Evolutionary conservation across 2,113 vertebrate genomes (phyloP), one percentile per base, ranked within the genome.

Genomic region (Phrynosoma platyrhinos): DNA sequence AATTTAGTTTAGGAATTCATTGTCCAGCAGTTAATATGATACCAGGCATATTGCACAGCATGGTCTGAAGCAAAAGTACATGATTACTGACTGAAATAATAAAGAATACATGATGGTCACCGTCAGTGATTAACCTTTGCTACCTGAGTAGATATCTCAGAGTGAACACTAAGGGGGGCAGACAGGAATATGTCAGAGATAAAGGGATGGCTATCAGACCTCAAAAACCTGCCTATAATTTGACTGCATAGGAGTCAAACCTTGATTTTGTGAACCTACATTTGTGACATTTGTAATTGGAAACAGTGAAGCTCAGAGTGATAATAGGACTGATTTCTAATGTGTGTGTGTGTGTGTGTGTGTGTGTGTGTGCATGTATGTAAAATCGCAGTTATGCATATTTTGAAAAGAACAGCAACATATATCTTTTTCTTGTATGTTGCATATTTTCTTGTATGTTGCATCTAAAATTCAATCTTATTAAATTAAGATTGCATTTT

Each of bases 371-470:
- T n/a, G n/a, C n/a, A n/a, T 64, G 32, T 82, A 84, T 83, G 47
- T 75, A n/a, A 6, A 83, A 87, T 64, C 25, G 86, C 27, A 32
- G 21, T 90, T 47, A 76, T 91, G 58, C 36, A 85, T 30, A 82
- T 87, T 82, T 40, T 85, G 81, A 23, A 3, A 78, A 83, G 9
- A 16, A 71, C 30, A 47, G 16, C 30, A 71, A 14, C 52, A 52
- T 74, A 23, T 14, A 23, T 40, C 21, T 8, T 25, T 40, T 23
- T 77, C 74, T 77, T 72, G 53, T 62, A 40, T 20, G 72, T n/a
- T 30, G 36, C 36, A 42, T 66, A 62, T 62, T 16, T 66, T 30
- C n/a, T n/a, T n/a, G n/a, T n/a, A n/a, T n/a, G n/a, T n/a, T n/a
- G n/a, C n/a, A n/a, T n/a, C n/a, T n/a, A n/a, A n/a, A n/a, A n/a